Evolutionary conservation across 2,888 invertebrate species (phyloP).

Genomic region (Tachina grossa): DNA sequence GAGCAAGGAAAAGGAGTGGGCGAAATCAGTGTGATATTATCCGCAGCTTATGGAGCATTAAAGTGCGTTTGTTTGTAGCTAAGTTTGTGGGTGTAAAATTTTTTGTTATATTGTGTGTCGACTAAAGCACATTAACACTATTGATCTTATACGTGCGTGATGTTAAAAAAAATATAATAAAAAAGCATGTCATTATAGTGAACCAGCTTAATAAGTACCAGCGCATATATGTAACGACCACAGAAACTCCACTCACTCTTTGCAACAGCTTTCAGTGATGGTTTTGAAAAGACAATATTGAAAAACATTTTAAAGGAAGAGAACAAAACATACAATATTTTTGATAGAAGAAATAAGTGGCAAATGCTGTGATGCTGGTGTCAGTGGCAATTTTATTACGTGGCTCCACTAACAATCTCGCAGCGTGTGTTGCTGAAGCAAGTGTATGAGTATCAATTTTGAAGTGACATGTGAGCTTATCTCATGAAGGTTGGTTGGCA

Average conservation of each 20-base stretch:
- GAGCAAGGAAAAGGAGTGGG: not conserved
- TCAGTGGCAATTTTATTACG: slow-evolving; percentile 29
- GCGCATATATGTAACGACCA: slow-evolving; percentile 8
- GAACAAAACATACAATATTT: slow-evolving; percentile 1
- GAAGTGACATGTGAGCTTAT: not conserved
- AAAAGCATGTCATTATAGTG: slow-evolving; percentile 56
- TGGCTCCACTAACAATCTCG: slow-evolving; percentile 13
- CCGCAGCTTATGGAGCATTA: not conserved
- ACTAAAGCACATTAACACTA: slow-evolving; percentile 67
- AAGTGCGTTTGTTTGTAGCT: slow-evolving; percentile 9
- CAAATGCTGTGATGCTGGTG: not conserved
- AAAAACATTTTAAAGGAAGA: slow-evolving; percentile 4
- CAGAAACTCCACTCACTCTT: not conserved
- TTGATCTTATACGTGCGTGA: slow-evolving; percentile 65
- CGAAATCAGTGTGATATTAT: not conserved
- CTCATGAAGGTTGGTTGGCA: not conserved
- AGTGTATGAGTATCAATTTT: not conserved
- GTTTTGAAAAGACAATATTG: slow-evolving; percentile 5
- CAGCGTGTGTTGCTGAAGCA: not conserved
- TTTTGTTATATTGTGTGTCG: slow-evolving; percentile 25
- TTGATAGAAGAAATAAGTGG: not conserved
- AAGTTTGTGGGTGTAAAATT: slow-evolving; percentile 4
- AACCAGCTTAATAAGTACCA: slow-evolving; percentile 55
- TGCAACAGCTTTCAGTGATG: slow-evolving; percentile 50
- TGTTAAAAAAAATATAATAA: slow-evolving; percentile 61